Evolutionary conservation across 2,113 vertebrate genomes (phyloP), one percentile per base, ranked within the genome.

Genomic region (Camelus bactrianus): DNA sequence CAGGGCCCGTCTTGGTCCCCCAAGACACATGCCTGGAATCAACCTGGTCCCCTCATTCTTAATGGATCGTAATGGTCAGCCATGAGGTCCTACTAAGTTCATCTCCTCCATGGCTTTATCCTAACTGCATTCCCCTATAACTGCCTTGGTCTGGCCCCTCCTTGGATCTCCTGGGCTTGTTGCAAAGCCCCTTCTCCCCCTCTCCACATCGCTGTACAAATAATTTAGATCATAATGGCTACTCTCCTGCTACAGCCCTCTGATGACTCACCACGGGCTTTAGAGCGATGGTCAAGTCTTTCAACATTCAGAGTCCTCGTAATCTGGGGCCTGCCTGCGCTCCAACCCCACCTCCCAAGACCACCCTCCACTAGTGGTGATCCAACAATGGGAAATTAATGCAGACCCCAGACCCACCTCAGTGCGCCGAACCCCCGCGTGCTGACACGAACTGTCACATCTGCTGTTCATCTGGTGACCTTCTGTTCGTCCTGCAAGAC

Each of bases 401-500:
- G 26, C 28, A 5, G 2, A 42, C 10, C 26, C 32, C 0, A 9
- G 42, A 28, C 46, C 14, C 12, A 2, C 8, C 0, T 30, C 2
- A 0, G 52, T 16, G 15, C 12, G 10, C 32, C 8, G 16, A 30
- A 54, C 15, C 32, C 48, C 60, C 5, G 6, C 13, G 1, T 0
- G 1, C 32, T 46, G 14, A 1, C 38, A 42, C 22, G 28, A 73
- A 28, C 35, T 12, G 26, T 26, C 8, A 0, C 7, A 2, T 12
- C 62, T 76, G 1, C 6, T 20, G 19, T 12, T 58, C 56, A 6
- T 20, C 32, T 28, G 35, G 22, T 30, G 24, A 69, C 62, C 19
- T 22, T 26, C 12, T 60, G 46, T 4, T 52, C 48, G 13, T 15
- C 11, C 35, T 2, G 1, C 10, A 54, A 75, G 42, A 67, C 13